phyloP scores from a whole-genome alignment of 53 echinoderm and acorn worm genomes.

The Arbacia lixula region DNA sequence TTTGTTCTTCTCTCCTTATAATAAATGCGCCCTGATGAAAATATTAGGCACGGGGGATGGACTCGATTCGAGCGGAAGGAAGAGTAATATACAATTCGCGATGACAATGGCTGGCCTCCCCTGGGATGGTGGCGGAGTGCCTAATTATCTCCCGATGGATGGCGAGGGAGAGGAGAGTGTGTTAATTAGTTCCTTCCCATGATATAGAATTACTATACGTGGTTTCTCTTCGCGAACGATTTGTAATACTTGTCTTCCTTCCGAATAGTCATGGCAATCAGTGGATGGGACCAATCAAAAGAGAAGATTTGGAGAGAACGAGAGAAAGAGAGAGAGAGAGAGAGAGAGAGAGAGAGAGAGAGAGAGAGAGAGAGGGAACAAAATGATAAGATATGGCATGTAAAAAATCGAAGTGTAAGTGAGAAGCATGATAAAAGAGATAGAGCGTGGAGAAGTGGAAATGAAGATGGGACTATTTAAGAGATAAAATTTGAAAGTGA shows the following conservation, averaged over 20 bases:
- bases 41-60: background rate
- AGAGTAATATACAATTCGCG: background rate
- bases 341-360: background rate
- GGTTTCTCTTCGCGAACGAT: too few species aligned
- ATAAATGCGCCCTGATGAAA: too few species aligned
- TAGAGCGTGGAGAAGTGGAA: background rate
- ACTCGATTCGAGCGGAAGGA: background rate
- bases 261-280: background rate
- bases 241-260: too few species aligned
- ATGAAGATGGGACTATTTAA: too few species aligned
- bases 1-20: too few species aligned
- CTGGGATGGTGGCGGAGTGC: background rate
- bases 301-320: background rate
- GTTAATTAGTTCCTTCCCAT: conserved; percentile 26
- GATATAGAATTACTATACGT: background rate
- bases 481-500: too few species aligned
- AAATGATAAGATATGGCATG: background rate
- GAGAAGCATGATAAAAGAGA: background rate
- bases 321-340: background rate
- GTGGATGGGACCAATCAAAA: background rate
- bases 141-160: background rate
- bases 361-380: background rate
- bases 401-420: background rate
- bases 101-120: too few species aligned
- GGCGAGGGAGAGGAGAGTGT: background rate